phyloP scores from a whole-genome alignment of 1,140 invertebrate genomes.

The Scylla paramamosain region DNA sequence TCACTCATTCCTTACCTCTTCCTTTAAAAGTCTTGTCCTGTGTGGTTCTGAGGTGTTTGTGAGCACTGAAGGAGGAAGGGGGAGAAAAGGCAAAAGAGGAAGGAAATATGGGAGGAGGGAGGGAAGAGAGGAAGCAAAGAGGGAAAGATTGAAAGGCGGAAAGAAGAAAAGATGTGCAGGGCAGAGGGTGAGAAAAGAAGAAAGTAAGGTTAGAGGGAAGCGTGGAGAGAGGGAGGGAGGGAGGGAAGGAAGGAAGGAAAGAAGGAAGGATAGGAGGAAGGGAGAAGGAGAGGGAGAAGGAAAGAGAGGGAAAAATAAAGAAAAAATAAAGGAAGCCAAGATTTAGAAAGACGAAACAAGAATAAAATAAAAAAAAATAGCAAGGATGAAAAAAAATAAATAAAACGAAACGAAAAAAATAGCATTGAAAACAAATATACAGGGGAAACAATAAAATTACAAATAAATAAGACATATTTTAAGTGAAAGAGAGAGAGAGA shows the following conservation, averaged over 20 bases:
- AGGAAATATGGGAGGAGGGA: neutral
- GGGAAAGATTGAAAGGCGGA: neutral
- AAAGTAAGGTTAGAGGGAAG: neutral
- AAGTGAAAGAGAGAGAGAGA: constrained; percentile 57
- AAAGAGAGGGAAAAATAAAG: neutral
- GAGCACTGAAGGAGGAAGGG: neutral
- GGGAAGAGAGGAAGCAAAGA: constrained; percentile 14
- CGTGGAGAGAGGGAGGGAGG: neutral
- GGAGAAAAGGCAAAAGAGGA: neutral
- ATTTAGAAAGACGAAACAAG: neutral
- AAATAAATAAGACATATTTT: neutral
- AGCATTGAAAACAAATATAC: constrained; percentile 25
- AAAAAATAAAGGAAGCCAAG: neutral
- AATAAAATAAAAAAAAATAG: neutral
- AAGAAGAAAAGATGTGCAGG: neutral
- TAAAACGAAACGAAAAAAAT: neutral
- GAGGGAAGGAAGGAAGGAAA: neutral
- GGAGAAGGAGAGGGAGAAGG: neutral
- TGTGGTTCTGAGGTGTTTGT: no score
- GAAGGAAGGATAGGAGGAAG: neutral
- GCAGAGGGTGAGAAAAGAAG: neutral
- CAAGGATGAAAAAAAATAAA: neutral
- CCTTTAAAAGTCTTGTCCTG: neutral
- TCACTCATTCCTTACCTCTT: neutral
- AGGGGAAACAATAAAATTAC: neutral